Evolutionary conservation across 2,888 invertebrate genomes (phyloP), one percentile per base, ranked within the genome.

Genomic region (Parnassius mnemosyne): DNA sequence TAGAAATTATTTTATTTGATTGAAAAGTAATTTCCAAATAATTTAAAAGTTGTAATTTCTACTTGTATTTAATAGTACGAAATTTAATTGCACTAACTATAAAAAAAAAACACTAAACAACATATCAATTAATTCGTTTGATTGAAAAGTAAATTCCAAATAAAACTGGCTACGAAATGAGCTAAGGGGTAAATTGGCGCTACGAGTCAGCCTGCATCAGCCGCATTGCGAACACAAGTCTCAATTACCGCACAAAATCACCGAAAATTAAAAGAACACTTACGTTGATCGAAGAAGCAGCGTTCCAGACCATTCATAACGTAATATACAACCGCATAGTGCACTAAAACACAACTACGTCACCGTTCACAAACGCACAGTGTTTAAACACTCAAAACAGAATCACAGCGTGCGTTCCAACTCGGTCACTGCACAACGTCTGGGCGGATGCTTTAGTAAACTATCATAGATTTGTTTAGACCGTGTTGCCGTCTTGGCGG

Each of bases 301-400:
- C 90, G 89, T 86, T 91, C 91, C 87, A 91, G 85, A 87, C 91
- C 91, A 91, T 90, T 91, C 91, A 91, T 91, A 85, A 90, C 91
- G 85, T 81, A 80, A 78, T 77, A 74, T 80, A 85, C 82, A 87
- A 86, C 87, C 81, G 84, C 90, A 91, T 91, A 88, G 83, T 89
- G 89, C 89, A 90, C 90, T 70, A 85, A 83, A 79, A 83, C 87
- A 85, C 87, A 79, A 84, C 76, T 77, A 82, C 80, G 71, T 69
- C 79, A 80, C 81, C 56, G 84, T 83, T 81, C 84, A 85, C 84
- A 81, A 81, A 75, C 87, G 85, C 83, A 75, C 71, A 73, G 79
- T 79, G 83, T 82, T 79, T 83, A 81, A 79, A 79, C 87, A 89
- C 87, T 84, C 82, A 86, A 85, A 88, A 87, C 87, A 85, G 60